Conservation (phyloP, 1,140 invertebrate genomes). For the Lutraria rhynchaena region DNA sequence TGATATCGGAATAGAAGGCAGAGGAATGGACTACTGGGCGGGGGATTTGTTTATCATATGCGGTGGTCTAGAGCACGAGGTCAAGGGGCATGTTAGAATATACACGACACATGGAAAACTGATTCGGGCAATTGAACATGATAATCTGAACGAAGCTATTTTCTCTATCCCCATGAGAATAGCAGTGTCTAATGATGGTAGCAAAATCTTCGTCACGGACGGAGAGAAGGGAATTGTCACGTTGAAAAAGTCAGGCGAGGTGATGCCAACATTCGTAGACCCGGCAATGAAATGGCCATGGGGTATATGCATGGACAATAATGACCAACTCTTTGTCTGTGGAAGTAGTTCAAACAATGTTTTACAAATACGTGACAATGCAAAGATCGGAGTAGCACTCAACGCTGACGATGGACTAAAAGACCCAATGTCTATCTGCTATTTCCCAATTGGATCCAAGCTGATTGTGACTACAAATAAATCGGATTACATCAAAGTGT, state of each 20-base stretch:
- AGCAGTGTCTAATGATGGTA: constrained; percentile 42
- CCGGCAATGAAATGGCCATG: constrained; percentile 45
- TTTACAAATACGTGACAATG: constrained; percentile 29
- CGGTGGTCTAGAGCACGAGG: constrained; percentile 42
- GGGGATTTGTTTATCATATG: constrained; percentile 46
- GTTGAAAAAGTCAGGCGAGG: constrained; percentile 33
- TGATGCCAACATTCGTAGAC: constrained; percentile 27
- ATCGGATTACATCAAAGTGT: constrained; percentile 39
- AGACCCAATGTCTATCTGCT: constrained; percentile 50
- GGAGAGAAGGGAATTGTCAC: constrained; percentile 45
- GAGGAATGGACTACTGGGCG: constrained; percentile 52
- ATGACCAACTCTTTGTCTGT: constrained; percentile 44
- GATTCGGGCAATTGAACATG: constrained; percentile 42
- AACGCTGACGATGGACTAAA: constrained; percentile 24
- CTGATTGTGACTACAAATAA: constrained; percentile 45
- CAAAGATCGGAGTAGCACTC: constrained; percentile 23
- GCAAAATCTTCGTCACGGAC: constrained; percentile 41
- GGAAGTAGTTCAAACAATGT: constrained; percentile 49
- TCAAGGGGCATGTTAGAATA: constrained; percentile 31
- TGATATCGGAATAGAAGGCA: constrained; percentile 40
- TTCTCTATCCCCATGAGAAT: constrained; percentile 51
- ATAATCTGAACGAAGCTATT: constrained; percentile 27
- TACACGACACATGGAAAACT: constrained; percentile 37
- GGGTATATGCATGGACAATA: constrained; percentile 43
- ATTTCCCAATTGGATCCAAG: constrained; percentile 24